A percentile compares a stretch with the other conserved stretches of the same genome.
These are phyloP conservation scores for Megaustenia siamemsis DNA, from an alignment of 2,888 invertebrate genomes.

Conservation along the genomic window DNA sequence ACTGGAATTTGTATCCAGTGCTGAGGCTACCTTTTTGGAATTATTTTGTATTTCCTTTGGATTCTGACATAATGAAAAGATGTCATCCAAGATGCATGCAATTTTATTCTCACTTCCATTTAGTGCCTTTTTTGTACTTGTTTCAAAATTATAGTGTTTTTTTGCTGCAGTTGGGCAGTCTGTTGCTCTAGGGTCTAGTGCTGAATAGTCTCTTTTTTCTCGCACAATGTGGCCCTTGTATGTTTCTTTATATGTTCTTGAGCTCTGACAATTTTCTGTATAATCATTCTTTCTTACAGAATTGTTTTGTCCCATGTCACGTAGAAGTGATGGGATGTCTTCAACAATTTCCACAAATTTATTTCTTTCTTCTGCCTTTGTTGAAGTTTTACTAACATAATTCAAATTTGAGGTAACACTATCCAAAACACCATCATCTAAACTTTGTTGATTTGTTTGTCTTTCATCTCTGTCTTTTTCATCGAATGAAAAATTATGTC, in stretches of 20 bases:
- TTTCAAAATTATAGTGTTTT: background rate
- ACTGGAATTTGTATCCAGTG: background rate
- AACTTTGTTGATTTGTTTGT: background rate
- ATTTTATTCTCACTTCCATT: constrained; percentile 4
- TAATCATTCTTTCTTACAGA: background rate
- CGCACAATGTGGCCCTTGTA: background rate
- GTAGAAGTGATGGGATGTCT: constrained; percentile 44
- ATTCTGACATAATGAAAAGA: constrained; percentile 59
- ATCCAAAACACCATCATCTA: background rate
- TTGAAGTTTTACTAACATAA: too few species aligned
- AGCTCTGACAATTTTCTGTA: too few species aligned
- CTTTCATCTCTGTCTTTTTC: background rate
- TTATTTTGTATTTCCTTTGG: background rate
- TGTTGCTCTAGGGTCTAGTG: background rate
- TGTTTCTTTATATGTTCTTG: background rate
- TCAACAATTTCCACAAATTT: background rate
- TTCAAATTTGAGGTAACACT: background rate
- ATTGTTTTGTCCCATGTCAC: constrained; percentile 36
- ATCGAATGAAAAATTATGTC: background rate
- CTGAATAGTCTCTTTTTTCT: background rate
- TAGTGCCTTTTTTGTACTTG: background rate
- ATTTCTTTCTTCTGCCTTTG: background rate
- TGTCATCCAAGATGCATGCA: constrained; percentile 61
- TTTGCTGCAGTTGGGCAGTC: background rate
- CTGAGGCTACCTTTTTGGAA: background rate